These are phyloP conservation scores for Caenorhabditis macrosperma DNA, from an alignment of 2,888 invertebrate genomes.

Conservation along the genomic window DNA sequence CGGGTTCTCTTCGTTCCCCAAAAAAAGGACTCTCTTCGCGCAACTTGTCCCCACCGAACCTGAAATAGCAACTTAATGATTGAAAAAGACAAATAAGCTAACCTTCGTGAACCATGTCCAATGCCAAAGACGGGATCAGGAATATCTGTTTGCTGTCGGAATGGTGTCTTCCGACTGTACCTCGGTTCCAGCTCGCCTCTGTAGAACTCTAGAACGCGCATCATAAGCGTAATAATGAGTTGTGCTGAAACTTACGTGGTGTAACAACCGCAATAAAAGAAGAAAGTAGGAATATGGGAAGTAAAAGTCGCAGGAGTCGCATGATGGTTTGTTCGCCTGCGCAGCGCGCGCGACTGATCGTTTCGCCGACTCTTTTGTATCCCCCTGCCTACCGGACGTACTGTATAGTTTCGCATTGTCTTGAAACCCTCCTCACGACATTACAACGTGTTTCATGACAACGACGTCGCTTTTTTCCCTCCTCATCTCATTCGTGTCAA, in stretches of 20 bases:
- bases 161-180: slow-evolving; percentile 64
- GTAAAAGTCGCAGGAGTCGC: slow-evolving; percentile 38
- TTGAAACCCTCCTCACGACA: slow-evolving; percentile 37
- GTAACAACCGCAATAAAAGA: neutral
- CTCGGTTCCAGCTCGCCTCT: slow-evolving; percentile 51
- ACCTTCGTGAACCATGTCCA: slow-evolving; percentile 48
- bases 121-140: slow-evolving; percentile 55
- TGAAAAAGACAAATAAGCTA: too few relatives aligned
- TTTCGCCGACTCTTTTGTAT: slow-evolving; percentile 55
- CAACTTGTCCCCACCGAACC: slow-evolving; percentile 42
- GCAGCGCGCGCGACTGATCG: slow-evolving; percentile 55
- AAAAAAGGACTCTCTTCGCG: slow-evolving; percentile 42
- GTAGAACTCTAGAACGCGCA: slow-evolving; percentile 45
- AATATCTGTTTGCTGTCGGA: slow-evolving; percentile 49
- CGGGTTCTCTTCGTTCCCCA: slow-evolving; percentile 49
- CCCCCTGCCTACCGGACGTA: slow-evolving; percentile 44
- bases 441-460: slow-evolving; percentile 53
- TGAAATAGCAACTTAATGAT: too few relatives aligned
- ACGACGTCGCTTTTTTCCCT: slow-evolving; percentile 29
- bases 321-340: slow-evolving; percentile 14
- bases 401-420: slow-evolving; percentile 56
- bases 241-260: slow-evolving; percentile 40
- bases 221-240: neutral
- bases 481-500: slow-evolving; percentile 26
- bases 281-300: slow-evolving; percentile 32